Conservation (phyloP, 1,140 invertebrate genomes). For the Drosophila mauritiana region DNA sequence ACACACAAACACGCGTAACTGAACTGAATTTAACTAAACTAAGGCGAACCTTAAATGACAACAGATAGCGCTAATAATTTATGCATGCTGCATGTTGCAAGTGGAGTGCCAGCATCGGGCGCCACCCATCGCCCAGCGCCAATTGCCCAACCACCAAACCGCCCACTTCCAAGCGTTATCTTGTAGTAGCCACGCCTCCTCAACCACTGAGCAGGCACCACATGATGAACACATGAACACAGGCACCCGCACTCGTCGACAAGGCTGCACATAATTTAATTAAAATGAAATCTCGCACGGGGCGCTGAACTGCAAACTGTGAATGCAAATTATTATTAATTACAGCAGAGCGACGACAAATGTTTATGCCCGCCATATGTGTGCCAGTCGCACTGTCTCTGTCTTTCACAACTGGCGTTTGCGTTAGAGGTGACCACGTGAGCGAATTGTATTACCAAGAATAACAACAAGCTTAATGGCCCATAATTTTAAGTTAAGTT, state of each 20-base stretch:
- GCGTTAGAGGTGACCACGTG: not conserved
- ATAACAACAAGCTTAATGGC: too few species aligned
- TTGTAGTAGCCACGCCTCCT: constrained; percentile 50
- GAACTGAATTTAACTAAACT: constrained; percentile 38
- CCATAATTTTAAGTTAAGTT: too few species aligned
- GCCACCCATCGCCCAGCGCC: constrained; percentile 6
- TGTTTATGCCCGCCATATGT: constrained; percentile 47
- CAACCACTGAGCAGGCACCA: constrained; percentile 19
- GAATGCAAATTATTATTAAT: constrained; percentile 57
- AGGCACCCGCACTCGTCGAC: constrained; percentile 15
- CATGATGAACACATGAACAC: constrained; percentile 6
- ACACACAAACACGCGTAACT: not conserved
- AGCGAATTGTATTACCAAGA: not conserved
- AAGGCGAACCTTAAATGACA: constrained; percentile 40
- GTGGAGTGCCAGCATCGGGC: not conserved
- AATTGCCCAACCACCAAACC: not conserved
- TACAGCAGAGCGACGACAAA: constrained; percentile 48
- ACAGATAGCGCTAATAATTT: constrained; percentile 50
- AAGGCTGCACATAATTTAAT: constrained; percentile 48
- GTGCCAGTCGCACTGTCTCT: constrained; percentile 23
- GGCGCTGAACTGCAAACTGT: constrained; percentile 50
- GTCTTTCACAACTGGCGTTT: not conserved
- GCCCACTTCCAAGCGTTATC: constrained; percentile 28
- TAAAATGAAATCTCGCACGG: constrained; percentile 49
- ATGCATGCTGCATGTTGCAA: constrained; percentile 49